phyloP scores from a whole-genome alignment of 2,888 invertebrate genomes.

The Laothoe populi region DNA sequence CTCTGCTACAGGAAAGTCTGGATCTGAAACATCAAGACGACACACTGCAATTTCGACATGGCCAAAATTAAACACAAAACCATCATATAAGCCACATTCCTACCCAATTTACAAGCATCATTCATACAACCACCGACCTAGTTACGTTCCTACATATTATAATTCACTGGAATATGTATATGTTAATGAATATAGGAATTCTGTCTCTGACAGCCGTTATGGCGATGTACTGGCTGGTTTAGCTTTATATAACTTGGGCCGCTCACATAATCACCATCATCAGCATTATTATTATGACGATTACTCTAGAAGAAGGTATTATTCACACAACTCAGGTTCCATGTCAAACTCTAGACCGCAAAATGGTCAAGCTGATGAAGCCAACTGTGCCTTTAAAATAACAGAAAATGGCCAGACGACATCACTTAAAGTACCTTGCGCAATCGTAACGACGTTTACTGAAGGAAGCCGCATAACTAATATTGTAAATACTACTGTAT shows the following conservation, averaged over 20 bases:
- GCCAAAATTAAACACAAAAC: constrained; percentile 4
- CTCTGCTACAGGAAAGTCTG: constrained; percentile 16
- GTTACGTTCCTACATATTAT: constrained; percentile 49
- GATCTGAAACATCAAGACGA: constrained; percentile 20
- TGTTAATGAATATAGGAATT: constrained; percentile 68
- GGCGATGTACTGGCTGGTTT: constrained; percentile 71
- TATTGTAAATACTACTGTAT: constrained; percentile 56
- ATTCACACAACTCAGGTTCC: constrained; percentile 33
- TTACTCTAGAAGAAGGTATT: constrained; percentile 62
- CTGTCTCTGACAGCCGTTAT: constrained; percentile 68
- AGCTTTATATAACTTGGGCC: constrained; percentile 71
- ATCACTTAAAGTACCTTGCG: constrained; percentile 71
- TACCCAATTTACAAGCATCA: constrained; percentile 21
- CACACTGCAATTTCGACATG: not conserved
- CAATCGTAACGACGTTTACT: constrained; percentile 76
- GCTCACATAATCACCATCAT: constrained; percentile 65
- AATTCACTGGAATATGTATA: constrained; percentile 69
- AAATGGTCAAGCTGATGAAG: constrained; percentile 52
- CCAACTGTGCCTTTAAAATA: constrained; percentile 64
- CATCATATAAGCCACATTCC: constrained; percentile 13
- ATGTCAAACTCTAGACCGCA: constrained; percentile 38
- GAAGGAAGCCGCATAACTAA: constrained; percentile 55
- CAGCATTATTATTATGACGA: constrained; percentile 73
- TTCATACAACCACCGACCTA: constrained; percentile 13
- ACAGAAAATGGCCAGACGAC: constrained; percentile 60